These are phyloP conservation scores for Littorina saxatilis DNA, from an alignment of 1,140 invertebrate species.

Conservation along the genomic window DNA sequence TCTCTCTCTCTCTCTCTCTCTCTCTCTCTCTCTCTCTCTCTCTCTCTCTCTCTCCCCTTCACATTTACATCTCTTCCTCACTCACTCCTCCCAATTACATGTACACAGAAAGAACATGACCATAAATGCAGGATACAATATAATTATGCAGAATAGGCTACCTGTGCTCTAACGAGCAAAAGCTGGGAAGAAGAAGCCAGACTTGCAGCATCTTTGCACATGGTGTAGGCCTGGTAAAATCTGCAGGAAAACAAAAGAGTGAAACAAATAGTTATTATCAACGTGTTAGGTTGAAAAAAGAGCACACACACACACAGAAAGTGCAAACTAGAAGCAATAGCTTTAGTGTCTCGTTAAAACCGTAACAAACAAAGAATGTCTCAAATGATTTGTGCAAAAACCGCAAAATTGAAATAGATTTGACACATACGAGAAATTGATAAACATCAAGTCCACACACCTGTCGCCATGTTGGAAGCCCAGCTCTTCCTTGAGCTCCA, in stretches of 20 bases:
- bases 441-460: no score
- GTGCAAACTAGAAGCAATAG: no score
- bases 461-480: slow-evolving; percentile 35
- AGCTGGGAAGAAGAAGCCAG: slow-evolving; percentile 2
- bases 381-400: no score
- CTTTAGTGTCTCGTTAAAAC: no score
- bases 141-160: not conserved
- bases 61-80: not conserved
- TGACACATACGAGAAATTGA: no score
- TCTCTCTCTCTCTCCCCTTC: slow-evolving; percentile 11
- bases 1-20: no score
- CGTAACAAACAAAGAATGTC: no score
- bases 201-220: slow-evolving; percentile 27
- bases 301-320: not conserved
- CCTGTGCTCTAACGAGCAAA: not conserved
- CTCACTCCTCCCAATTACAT: not conserved
- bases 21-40: not conserved
- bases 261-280: not conserved
- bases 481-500: slow-evolving; percentile 29
- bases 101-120: no score
- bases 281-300: no score
- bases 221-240: slow-evolving; percentile 36
- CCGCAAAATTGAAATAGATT: no score
- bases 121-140: not conserved
- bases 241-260: not conserved